Percentiles rank a stretch among this genome's conserved stretches.
Conservation (phyloP, 2,888 invertebrate genomes). For the Stramonita haemastoma region DNA sequence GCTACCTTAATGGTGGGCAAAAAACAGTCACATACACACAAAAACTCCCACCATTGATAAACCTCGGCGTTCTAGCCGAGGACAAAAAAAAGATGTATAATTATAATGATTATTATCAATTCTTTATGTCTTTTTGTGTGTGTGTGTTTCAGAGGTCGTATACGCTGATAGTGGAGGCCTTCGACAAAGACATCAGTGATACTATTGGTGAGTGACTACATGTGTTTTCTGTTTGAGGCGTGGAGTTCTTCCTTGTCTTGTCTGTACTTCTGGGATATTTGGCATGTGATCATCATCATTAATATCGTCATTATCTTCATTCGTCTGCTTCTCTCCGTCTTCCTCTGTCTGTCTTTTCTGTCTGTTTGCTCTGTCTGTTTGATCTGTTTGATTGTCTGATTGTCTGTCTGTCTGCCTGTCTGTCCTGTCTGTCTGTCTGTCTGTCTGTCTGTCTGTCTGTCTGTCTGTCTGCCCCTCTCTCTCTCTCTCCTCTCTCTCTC, state of each 20-base stretch:
- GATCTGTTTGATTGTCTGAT: not conserved
- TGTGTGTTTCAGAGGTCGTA: slow-evolving; percentile 88
- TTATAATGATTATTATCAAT: no score
- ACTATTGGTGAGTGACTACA: slow-evolving; percentile 36
- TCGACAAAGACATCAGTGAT: slow-evolving; percentile 83
- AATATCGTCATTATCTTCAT: not conserved
- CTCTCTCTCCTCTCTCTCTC: not conserved
- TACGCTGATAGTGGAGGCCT: slow-evolving; percentile 93
- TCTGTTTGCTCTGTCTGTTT: not conserved
- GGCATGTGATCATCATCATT: no score
- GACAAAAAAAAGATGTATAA: no score
- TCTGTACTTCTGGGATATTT: not conserved
- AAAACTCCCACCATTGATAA: no score
- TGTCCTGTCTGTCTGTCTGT: not conserved
- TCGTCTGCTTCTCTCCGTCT: not conserved
- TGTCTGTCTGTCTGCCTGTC: not conserved
- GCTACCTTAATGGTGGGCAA: no score
- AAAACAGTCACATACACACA: no score
- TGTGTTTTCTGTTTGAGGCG: not conserved
- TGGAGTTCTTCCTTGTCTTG: not conserved
- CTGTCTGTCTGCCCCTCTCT: not conserved
- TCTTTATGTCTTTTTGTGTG: not conserved
- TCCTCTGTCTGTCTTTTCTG: not conserved
- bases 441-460: not conserved
- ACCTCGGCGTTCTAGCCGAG: no score